Evolutionary conservation across 2,888 invertebrate genomes (phyloP), one percentile per base, ranked within the genome.

Genomic region (Synanthedon formicaeformis): DNA sequence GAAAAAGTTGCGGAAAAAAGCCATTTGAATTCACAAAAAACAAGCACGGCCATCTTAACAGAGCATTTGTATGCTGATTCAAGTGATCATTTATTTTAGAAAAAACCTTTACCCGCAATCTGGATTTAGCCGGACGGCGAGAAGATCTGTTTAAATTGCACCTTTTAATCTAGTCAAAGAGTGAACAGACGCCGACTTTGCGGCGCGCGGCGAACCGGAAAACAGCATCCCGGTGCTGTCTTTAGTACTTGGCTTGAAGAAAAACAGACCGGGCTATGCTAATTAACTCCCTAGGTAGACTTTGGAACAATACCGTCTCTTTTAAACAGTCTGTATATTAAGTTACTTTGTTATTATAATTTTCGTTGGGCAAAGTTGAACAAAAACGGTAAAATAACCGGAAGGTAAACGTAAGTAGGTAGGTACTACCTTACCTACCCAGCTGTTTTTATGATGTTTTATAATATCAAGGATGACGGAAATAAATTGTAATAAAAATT

Each of bases 141-240:
- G 63, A 62, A 60, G 63, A 70, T 68, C 67, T 67, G 62, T 71
- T 71, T 65, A 69, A 71, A 70, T 71, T 71, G 66, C 65, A 70
- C 65, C 66, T 69, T 70, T 71, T 68, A 71, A 70, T 68, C 63
- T 59, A 56, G 13, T 54, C 55, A 57, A 54, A 55, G 58, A 59
- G 60, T 58, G 61, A 64, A 62, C 55, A 60, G 59, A 61, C 54
- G 55, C 58, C 54, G 59, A 59, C 57, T 64, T 63, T 64, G 61
- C 58, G 60, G 61, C 55, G 63, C 54, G 62, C 62, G 59, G 55
- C 61, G 59, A 59, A 60, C 65, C 65, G 65, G 65, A 69, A 66
- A 67, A 67, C 65, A 62, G 64, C 60, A 62, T 65, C 63, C 60
- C 58, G 52, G 57, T 56, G 55, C 50, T 58, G 56, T 58, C 58